A percentile compares a stretch with the other conserved stretches of the same genome.
Evolutionary conservation across 2,113 vertebrate species (phyloP).

Genomic region (Rhegmatorhina hoffmannsi): DNA sequence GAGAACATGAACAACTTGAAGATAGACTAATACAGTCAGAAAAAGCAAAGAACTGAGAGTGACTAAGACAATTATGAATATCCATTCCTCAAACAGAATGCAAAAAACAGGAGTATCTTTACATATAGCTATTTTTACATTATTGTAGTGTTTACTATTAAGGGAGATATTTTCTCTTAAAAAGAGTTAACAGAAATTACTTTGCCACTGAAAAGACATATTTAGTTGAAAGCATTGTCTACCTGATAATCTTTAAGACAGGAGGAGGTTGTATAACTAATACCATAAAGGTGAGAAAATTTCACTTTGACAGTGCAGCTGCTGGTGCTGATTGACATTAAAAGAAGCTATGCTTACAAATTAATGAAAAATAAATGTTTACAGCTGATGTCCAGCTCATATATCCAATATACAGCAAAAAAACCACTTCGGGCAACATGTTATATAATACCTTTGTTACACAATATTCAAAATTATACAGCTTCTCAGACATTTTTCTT

Average conservation of each 20-base stretch:
- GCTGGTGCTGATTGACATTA: background rate
- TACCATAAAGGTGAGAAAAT: background rate
- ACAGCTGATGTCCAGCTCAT: background rate
- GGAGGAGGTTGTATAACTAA: background rate
- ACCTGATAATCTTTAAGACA: background rate
- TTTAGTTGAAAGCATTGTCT: background rate
- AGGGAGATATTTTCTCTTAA: background rate
- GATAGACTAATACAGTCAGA: background rate
- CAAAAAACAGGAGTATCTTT: background rate
- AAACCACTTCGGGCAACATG: background rate
- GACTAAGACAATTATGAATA: slow-evolving; percentile 26
- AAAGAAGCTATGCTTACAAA: background rate
- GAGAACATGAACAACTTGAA: background rate
- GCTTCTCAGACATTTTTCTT: background rate
- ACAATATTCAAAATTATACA: background rate
- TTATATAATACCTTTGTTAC: background rate
- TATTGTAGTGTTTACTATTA: background rate
- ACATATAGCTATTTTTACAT: background rate
- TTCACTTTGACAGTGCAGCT: background rate
- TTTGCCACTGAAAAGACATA: background rate
- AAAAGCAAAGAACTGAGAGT: background rate
- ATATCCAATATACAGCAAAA: background rate
- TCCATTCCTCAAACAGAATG: background rate
- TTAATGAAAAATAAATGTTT: background rate
- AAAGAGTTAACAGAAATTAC: background rate